These are phyloP conservation scores for Sphecodes monilicornis DNA, from an alignment of 2,888 invertebrate genomes.

Conservation along the genomic window DNA sequence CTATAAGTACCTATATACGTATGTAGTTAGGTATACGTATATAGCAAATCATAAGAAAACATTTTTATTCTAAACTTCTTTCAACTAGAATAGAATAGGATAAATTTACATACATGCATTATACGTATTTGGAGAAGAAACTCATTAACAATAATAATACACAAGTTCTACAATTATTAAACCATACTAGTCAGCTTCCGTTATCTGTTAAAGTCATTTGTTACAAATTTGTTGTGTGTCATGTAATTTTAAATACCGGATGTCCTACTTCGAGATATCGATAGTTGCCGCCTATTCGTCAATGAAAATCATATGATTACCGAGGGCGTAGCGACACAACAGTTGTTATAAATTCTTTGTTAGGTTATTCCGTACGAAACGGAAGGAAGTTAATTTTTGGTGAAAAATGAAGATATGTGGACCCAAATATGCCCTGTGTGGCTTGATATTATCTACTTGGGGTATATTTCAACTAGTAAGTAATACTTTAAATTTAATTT, in stretches of 20 bases:
- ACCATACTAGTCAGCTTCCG: neutral
- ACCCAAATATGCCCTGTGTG: conserved; percentile 96
- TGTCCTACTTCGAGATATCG: conserved; percentile 55
- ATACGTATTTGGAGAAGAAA: neutral
- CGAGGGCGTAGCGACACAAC: conserved; percentile 59
- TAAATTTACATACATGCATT: neutral
- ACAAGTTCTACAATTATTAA: neutral
- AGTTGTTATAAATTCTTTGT: conserved; percentile 26
- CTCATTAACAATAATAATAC: neutral
- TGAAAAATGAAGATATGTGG: conserved; percentile 92
- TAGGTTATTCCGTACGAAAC: conserved; percentile 47
- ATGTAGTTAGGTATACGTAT: neutral
- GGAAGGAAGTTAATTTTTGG: neutral
- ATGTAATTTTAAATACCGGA: conserved; percentile 48
- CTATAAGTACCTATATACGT: neutral
- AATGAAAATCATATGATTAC: conserved; percentile 63
- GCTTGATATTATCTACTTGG: conserved; percentile 96
- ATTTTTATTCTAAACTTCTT: neutral
- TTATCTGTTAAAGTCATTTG: neutral
- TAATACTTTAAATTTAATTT: conserved; percentile 23
- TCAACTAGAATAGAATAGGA: neutral
- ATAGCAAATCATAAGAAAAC: neutral
- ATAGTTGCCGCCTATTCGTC: conserved; percentile 26
- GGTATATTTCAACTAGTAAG: conserved; percentile 97
- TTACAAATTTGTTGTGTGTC: neutral